These are phyloP conservation scores for Lineus longissimus DNA, from an alignment of 1,140 invertebrate species.

Conservation along the genomic window DNA sequence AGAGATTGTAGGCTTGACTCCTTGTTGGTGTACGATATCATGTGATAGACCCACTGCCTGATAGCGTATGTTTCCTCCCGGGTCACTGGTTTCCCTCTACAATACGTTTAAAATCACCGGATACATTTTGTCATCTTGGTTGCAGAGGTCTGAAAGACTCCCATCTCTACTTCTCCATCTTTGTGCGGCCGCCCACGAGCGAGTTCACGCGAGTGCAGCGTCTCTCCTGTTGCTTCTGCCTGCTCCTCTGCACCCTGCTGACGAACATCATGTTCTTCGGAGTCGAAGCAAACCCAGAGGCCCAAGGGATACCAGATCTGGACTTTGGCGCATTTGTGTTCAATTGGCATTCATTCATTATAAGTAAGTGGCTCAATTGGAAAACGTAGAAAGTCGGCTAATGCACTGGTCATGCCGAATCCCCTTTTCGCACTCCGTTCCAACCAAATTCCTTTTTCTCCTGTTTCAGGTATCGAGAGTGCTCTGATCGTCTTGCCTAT, in stretches of 20 bases:
- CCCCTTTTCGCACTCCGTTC: too few relatives aligned
- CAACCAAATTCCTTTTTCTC: too few relatives aligned
- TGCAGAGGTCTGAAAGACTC: conserved; percentile 24
- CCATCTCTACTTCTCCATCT: conserved; percentile 42
- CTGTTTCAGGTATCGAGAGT: conserved; percentile 14
- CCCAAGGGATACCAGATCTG: too few relatives aligned
- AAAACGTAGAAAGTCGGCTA: too few relatives aligned
- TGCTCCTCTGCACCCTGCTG: conserved; percentile 40
- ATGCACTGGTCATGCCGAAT: too few relatives aligned
- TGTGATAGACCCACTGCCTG: too few relatives aligned
- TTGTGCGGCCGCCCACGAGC: conserved; percentile 34
- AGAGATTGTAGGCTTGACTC: too few relatives aligned
- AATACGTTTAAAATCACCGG: too few relatives aligned
- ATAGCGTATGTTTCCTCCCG: too few relatives aligned
- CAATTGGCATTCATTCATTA: background rate
- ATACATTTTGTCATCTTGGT: conserved; percentile 20
- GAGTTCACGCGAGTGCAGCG: conserved; percentile 39
- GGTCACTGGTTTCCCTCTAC: too few relatives aligned
- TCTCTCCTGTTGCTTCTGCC: conserved; percentile 37
- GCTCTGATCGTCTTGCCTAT: conserved; percentile 36
- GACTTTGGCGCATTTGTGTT: too few relatives aligned
- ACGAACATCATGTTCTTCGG: conserved; percentile 45
- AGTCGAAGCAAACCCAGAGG: conserved; percentile 22
- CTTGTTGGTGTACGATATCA: too few relatives aligned
- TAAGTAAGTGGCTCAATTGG: background rate